Conservation (phyloP, 2,888 invertebrate genomes). For the Empis livida region DNA sequence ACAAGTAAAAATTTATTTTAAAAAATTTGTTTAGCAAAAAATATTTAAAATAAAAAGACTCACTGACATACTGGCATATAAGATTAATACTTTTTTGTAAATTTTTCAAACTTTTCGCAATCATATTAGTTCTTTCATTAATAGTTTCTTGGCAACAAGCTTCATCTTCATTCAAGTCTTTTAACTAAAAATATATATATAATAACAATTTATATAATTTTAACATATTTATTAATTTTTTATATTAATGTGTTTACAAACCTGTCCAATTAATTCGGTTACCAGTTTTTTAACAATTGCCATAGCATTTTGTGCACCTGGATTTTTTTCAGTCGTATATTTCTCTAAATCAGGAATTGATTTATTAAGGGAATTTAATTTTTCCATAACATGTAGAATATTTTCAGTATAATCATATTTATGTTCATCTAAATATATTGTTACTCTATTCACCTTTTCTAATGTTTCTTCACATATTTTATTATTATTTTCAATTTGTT, state of each 20-base stretch:
- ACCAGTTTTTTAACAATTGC: constrained; percentile 33
- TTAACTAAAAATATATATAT: constrained; percentile 7
- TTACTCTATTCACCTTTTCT: constrained; percentile 5
- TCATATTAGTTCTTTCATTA: constrained; percentile 24
- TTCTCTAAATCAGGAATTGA: constrained; percentile 9
- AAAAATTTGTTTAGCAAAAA: neutral
- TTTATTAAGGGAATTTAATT: constrained; percentile 8
- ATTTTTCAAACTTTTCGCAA: constrained; percentile 25
- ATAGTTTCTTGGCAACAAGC: constrained; percentile 30
- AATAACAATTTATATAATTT: constrained; percentile 1
- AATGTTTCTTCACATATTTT: constrained; percentile 5
- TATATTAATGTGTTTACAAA: constrained; percentile 12
- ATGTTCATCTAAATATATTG: constrained; percentile 4
- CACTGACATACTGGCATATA: constrained; percentile 27
- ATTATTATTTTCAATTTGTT: neutral
- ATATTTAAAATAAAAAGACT: constrained; percentile 8
- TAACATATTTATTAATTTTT: neutral
- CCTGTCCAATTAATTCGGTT: constrained; percentile 30
- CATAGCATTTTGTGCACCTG: constrained; percentile 21
- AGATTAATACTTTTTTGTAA: constrained; percentile 26
- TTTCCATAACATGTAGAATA: constrained; percentile 4
- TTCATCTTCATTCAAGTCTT: constrained; percentile 18
- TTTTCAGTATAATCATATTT: constrained; percentile 5
- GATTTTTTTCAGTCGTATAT: constrained; percentile 1
- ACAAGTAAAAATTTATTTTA: neutral